phyloP scores from a whole-genome alignment of 2,797 vertebrate genomes.

The Paramormyrops hopkinsi region DNA sequence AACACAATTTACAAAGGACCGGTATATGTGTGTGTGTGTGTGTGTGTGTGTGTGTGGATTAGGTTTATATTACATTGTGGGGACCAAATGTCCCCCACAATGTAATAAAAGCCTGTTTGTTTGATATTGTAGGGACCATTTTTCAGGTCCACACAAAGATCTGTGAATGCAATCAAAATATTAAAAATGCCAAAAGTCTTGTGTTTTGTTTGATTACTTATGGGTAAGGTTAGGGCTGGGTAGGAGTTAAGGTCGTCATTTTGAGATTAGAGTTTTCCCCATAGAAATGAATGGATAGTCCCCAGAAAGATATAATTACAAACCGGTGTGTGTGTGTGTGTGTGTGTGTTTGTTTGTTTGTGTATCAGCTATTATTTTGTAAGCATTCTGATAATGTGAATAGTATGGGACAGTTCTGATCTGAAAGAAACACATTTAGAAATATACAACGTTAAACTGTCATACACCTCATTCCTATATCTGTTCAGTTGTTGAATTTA shows the following conservation, averaged over 20 bases:
- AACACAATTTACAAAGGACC: conserved; percentile 14
- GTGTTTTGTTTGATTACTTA: background rate
- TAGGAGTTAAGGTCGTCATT: background rate
- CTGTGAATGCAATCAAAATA: no score
- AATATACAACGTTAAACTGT: background rate
- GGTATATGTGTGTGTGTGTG: background rate
- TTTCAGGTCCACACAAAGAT: background rate
- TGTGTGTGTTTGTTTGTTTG: background rate
- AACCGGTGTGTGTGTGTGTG: background rate
- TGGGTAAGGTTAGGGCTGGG: background rate
- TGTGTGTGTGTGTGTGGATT: background rate
- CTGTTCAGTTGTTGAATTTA: background rate
- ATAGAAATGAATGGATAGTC: background rate
- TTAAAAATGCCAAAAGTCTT: background rate
- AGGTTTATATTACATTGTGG: background rate
- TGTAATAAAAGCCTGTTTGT: background rate
- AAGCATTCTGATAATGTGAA: background rate
- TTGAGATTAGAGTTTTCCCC: background rate
- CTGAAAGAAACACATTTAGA: background rate
- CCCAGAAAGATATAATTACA: conserved; percentile 13
- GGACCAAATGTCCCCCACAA: background rate
- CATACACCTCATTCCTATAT: background rate
- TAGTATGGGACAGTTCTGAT: background rate
- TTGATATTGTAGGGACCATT: background rate
- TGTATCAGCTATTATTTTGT: background rate